These are phyloP conservation scores for Pachyseris speciosa DNA, from an alignment of 64 coral and sea anemone genomes.

Conservation along the genomic window DNA sequence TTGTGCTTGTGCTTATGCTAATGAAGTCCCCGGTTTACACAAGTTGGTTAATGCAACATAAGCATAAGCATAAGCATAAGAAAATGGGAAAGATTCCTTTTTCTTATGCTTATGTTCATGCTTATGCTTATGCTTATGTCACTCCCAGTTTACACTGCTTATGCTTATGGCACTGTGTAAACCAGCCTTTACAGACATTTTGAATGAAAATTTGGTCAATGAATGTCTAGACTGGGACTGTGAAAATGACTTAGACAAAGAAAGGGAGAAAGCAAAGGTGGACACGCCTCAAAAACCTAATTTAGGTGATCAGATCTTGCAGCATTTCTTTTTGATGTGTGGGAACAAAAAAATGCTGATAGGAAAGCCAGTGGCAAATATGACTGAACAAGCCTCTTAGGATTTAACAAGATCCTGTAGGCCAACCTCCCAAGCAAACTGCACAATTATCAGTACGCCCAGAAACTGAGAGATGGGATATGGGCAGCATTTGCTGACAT, in stretches of 20 bases:
- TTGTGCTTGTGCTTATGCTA: no score
- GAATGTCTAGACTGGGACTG: conserved; percentile 8
- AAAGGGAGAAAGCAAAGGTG: not conserved
- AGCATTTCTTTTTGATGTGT: conserved; percentile 48
- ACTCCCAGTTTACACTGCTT: no score
- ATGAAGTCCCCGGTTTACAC: no score
- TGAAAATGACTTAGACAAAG: not conserved
- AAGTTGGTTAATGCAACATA: no score
- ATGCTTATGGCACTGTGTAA: no score
- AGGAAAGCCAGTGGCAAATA: not conserved
- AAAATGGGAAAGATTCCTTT: no score
- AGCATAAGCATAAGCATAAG: no score
- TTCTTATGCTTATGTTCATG: no score
- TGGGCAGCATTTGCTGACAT: conserved; percentile 32
- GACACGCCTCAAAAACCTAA: conserved; percentile 6
- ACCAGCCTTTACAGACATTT: conserved; percentile 11
- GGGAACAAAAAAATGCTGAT: conserved; percentile 59
- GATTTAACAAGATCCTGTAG: conserved; percentile 21
- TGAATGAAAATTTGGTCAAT: conserved; percentile 30
- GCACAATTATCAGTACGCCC: not conserved
- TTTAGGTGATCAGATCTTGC: conserved; percentile 15
- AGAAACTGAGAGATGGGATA: not conserved
- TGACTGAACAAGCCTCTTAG: conserved; percentile 42
- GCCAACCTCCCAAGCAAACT: conserved; percentile 22
- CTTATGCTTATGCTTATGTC: no score